Evolutionary conservation across 2,113 vertebrate genomes (phyloP).

Genomic region (Pachypanchax playfairii): DNA sequence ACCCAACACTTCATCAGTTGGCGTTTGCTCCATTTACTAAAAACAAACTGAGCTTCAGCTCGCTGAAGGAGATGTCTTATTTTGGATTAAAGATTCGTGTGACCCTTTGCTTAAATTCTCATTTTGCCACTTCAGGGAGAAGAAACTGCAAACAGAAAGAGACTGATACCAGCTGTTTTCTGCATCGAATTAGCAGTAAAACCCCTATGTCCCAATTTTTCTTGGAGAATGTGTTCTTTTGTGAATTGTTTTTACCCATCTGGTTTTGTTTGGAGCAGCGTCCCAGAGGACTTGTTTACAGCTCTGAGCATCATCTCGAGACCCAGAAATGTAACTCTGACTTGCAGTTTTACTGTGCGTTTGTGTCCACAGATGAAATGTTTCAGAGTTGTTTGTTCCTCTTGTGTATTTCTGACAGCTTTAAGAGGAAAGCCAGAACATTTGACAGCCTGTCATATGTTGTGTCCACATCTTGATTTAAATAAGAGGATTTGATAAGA

Average conservation of each 20-base stretch:
- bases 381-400: conserved; percentile 39
- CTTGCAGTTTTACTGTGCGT: conserved; percentile 31
- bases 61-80: background rate
- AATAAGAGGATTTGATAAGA: too few relatives aligned
- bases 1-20: background rate
- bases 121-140: conserved; percentile 23
- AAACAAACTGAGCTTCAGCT: conserved; percentile 9
- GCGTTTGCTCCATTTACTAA: conserved; percentile 9
- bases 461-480: too few relatives aligned
- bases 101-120: conserved; percentile 25
- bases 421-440: conserved; percentile 14
- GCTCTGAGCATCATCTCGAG: conserved; percentile 57
- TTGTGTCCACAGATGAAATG: conserved; percentile 42
- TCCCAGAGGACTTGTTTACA: conserved; percentile 68
- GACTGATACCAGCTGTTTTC: conserved; percentile 63
- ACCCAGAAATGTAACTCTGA: conserved; percentile 47
- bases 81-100: conserved; percentile 12
- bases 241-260: conserved; percentile 65
- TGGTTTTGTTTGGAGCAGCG: conserved; percentile 43
- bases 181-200: conserved; percentile 50
- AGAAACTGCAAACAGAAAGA: conserved; percentile 16
- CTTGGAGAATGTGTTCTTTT: conserved; percentile 63
- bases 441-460: conserved; percentile 43
- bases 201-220: conserved; percentile 53
- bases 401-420: conserved; percentile 47